Conservation (phyloP, 2,113 vertebrate genomes). For the Gallinago undulata region DNA sequence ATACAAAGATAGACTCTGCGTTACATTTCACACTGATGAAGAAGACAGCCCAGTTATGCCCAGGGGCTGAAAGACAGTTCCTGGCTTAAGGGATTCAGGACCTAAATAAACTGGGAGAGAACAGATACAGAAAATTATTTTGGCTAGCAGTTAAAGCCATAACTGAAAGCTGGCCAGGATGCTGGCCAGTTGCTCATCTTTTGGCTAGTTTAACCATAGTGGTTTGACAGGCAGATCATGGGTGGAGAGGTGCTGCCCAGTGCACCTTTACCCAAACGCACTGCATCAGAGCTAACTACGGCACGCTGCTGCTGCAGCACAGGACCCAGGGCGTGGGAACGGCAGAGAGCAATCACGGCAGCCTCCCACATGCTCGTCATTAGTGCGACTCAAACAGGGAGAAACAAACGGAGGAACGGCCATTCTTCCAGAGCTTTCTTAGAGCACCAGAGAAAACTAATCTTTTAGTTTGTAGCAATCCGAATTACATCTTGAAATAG, state of each 20-base stretch:
- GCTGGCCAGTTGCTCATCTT: not conserved
- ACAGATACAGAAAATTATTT: not conserved
- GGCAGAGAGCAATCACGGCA: not conserved
- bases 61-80: not conserved
- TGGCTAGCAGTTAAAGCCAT: not conserved
- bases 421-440: not conserved
- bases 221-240: accelerated
- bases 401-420: not conserved
- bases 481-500: not conserved
- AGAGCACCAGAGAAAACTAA: not conserved
- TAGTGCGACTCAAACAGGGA: not conserved
- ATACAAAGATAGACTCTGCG: not conserved
- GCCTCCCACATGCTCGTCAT: accelerated
- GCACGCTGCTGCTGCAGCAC: accelerated
- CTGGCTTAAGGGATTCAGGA: not conserved
- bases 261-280: not conserved
- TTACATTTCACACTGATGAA: not conserved
- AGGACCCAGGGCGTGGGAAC: accelerated
- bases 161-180: not conserved
- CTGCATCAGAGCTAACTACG: accelerated
- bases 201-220: not conserved
- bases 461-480: not conserved
- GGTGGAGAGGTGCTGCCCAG: not conserved
- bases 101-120: not conserved
- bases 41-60: not conserved